Base-by-base conservation (phyloP, 2,797 vertebrate species). In the Simalia tracyae region DNA sequence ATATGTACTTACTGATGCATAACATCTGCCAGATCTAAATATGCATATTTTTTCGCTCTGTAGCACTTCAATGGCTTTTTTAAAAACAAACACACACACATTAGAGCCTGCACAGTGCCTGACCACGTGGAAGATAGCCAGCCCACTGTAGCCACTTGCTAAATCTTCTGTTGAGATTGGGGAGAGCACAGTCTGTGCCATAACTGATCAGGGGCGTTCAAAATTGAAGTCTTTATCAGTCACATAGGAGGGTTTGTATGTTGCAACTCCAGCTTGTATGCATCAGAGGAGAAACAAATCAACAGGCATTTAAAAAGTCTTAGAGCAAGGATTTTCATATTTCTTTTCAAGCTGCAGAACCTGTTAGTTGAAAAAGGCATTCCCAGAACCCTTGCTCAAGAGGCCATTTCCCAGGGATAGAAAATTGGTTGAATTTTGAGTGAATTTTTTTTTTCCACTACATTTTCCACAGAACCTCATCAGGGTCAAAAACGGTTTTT, bases 171-270 rank as follows among this genome's bases (percentile, higher is more conserved):
- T 36, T 17, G 50, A 87, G 87, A 0, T 26, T 68, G 26, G 1
- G 14, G n/a, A n/a, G 19, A 15, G 63, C 54, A 76, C 50, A n/a
- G 3, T 1, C 5, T 19, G 6, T 56, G 63, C 84, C 56, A 2
- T 19, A 12, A 59, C 11, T 10, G 15, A 89, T 17, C 76, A 85
- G 61, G 66, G 89, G 91, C 87, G 87, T 89, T 94, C 59, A 84
- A 11, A 0, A 0, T 0, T 72, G 31, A 89, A 84, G 31, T 28
- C 22, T 57, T 0, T 14, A 57, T 76, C 14, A 81, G 0, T 66
- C 31, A 90, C 17, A 5, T 8, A 14, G 14, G 9, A 31, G 91
- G 84, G 5, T 54, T 91, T 94, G 84, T 19, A n/a, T 94, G 72
- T 92, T 95, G 17, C 46, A 46, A 28, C 84, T 92, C 88, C 54